Evolutionary conservation across 2,797 vertebrate genomes (phyloP), one percentile per base, ranked within the genome.

Genomic region (Microctenopoma lineatum): DNA sequence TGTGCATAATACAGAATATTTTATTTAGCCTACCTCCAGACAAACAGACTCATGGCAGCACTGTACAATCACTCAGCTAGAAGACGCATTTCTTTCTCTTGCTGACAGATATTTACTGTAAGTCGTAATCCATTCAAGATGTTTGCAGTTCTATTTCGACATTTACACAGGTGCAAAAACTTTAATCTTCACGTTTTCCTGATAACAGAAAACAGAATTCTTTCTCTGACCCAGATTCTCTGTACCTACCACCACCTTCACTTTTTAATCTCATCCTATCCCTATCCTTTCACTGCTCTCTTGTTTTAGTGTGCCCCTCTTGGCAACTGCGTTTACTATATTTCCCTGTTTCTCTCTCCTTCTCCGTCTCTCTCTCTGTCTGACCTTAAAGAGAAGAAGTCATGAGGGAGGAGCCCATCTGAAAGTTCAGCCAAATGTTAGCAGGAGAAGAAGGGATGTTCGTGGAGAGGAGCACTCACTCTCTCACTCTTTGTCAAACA

Each of bases 391-490:
- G 92, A 92, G 79, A 83, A 91, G 94, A 90, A 95, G 94, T 96
- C 97, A 96, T 94, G 92, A 95, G 95, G 95, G 96, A 97, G 96
- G 95, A 94, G 96, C 94, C 92, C 94, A 94, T 95, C 93, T 90
- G 93, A 97, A 98, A 97, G 97, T 98, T 98, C 97, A 98, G 97
- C 97, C 97, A 99, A 99, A 97, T 98, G 97, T 97, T 98, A 99
- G 96, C 95, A 95, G 92, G 88, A 91, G 90, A 85, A 94, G 94
- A 92, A 87, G 76, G 93, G 94, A 96, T 93, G 93, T 94, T 96
- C 92, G 94, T 93, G 91, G 93, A 93, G 93, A 93, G 93, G 92
- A 93, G 92, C 93, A 92, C 93, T 93, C 85, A 70, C 90, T 93
- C 93, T 93, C 92, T 89, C 82, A 86, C 75, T 86, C 87, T 79